phyloP scores from a whole-genome alignment of 2,113 vertebrate genomes.

The Thryonomys swinderianus region DNA sequence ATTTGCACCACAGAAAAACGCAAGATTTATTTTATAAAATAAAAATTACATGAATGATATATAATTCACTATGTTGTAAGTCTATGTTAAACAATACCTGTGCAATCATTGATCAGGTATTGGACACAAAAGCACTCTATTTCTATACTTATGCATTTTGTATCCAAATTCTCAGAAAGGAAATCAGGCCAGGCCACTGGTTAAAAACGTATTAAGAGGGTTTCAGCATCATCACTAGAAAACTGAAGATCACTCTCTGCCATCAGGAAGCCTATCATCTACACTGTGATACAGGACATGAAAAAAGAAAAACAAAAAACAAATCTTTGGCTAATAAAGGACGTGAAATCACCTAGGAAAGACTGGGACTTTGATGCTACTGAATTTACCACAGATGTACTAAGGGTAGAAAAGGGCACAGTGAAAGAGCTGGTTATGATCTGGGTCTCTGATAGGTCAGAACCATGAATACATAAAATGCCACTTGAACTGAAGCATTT shows the following conservation, averaged over 20 bases:
- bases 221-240: constrained; percentile 2
- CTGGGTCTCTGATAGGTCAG: background rate
- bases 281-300: background rate
- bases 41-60: background rate
- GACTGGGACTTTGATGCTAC: background rate
- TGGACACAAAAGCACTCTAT: background rate
- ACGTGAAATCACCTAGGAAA: background rate
- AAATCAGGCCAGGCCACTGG: background rate
- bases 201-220: background rate
- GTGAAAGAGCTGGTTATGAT: background rate
- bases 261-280: background rate
- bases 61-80: background rate
- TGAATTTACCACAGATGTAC: background rate
- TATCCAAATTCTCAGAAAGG: background rate
- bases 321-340: background rate
- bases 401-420: background rate
- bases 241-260: background rate
- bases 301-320: background rate
- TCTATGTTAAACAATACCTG: background rate
- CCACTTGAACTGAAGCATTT: background rate
- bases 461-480: background rate
- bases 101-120: background rate
- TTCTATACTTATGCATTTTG: background rate
- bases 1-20: background rate
- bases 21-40: background rate